phyloP scores from a whole-genome alignment of 2,888 invertebrate species.

The Protodeltote pygarga region DNA sequence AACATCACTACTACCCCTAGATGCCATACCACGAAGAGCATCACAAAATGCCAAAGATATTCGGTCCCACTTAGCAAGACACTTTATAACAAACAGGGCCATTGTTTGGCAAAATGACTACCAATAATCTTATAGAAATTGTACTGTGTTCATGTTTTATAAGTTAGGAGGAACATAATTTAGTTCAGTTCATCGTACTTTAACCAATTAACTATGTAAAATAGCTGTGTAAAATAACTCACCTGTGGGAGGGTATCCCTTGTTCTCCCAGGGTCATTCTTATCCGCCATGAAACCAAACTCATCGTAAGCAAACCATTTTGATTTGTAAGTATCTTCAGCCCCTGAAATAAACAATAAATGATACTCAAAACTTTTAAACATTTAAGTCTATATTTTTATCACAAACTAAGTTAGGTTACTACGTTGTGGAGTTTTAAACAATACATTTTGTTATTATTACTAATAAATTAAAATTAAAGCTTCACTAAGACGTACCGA shows the following conservation, averaged over 20 bases:
- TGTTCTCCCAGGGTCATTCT: conserved; percentile 41
- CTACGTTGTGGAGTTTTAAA: no score
- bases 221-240: no score
- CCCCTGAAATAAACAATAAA: conserved; percentile 30
- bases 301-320: conserved; percentile 35
- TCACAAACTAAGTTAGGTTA: no score
- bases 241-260: conserved; percentile 39
- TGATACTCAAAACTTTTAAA: no score
- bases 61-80: conserved; percentile 42
- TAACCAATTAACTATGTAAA: no score
- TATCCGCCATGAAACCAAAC: conserved; percentile 46
- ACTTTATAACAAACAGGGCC: conserved; percentile 41
- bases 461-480: no score
- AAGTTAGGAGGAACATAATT: no score
- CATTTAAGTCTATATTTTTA: no score
- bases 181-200: no score
- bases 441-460: no score
- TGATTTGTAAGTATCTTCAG: conserved; percentile 27
- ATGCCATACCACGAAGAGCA: conserved; percentile 42
- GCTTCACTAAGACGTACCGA: no score
- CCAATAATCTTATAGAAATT: conserved; percentile 38
- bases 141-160: no score
- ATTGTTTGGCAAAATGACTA: conserved; percentile 49
- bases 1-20: conserved; percentile 40
- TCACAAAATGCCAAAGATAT: conserved; percentile 35